Base-by-base conservation (phyloP, 2,888 invertebrate genomes). In the Agelastica alni region DNA sequence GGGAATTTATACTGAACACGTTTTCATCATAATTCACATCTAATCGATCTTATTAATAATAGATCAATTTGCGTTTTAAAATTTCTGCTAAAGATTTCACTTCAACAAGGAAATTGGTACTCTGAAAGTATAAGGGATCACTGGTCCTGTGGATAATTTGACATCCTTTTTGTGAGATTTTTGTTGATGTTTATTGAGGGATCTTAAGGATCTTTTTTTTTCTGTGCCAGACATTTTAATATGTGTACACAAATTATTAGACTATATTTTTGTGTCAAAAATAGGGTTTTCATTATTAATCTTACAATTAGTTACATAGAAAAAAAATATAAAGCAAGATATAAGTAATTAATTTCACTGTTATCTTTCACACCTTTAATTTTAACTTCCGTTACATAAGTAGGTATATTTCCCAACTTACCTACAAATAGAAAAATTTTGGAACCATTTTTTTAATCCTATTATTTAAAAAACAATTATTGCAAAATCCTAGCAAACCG, bases 1-100 rank as follows among this genome's bases (percentile, higher is more conserved):
- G 58, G 53, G 54, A 56, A 57, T 56, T 51, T 49, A 42, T 42
- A 49, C 46, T 43, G 49, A 22, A 31, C 49, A 49, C 49, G 53
- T 46, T 42, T 42, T 36, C 49, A 43, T 53, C 49, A 49, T 28
- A 49, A 56, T 52, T 51, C 54, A 46, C 39, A 51, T 56, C 56
- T 52, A 53, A 56, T 59, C 56, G 53, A 59, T 56, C 56, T 47
- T 53, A 56, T 59, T 56, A 53, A 56, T 59, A 59, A 59, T 56
- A 51, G 59, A 51, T 51, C 53, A 56, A 59, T 59, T 59, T 59
- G 34, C 44, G 44, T 44, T 56, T 53, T 39, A 51, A 47, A 48
- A 48, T 49, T 34, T 46, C 37, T 39, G 20, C 37, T 39, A 10
- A 20, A 39, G 37, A 34, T n/a, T 18, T 32, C 44, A 44, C 32